Base-by-base conservation (phyloP, 2,888 invertebrate genomes). In the Perizoma affinitatum region DNA sequence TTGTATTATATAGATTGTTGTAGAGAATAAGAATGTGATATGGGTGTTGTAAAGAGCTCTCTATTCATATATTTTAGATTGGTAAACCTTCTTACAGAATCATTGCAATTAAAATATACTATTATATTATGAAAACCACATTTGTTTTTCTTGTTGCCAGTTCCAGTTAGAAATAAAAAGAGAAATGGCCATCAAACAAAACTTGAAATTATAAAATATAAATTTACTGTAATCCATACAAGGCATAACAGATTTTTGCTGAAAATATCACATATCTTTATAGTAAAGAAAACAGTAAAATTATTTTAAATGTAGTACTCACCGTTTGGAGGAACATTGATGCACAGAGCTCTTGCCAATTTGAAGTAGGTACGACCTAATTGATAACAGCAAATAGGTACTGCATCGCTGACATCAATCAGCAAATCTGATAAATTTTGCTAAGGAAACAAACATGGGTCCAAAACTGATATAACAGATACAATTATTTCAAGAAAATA, bases 381-480 rank as follows among this genome's bases (percentile, higher is more conserved):
- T 86, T 97, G 97, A 84, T 98, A 99, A 57, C 99, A 98, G 90
- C 98, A 98, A 72, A 98, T 97, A 93, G 98, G 96, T 38, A 98
- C 94, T n/a, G 98, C 96, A 92, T 99, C 99, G 88, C 98, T 98
- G 68, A 99, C 98, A 84, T 99, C 99, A 78, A 99, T 97, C 54
- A 99, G 93, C 84, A 99, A 94, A 95, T 98, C 97, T 97, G 82
- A 62, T 22, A 22, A 11, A 3, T 22, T 42, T 35, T 36, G 41
- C 45, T 57, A 59, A 64, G 54, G 43, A 54, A 44, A 6, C 22
- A 22, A 22, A 22, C 22, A 22, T 22, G 22, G 1, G 22, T 22
- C 22, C 3, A 3, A 22, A 22, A 22, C 22, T 22, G 22, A 22
- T 22, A 22, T 1, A 1, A 22, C 22, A 22, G 22, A 22, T 22